These are phyloP conservation scores for Drosophila pegasa DNA, from an alignment of 2,888 invertebrate genomes.

Conservation along the genomic window DNA sequence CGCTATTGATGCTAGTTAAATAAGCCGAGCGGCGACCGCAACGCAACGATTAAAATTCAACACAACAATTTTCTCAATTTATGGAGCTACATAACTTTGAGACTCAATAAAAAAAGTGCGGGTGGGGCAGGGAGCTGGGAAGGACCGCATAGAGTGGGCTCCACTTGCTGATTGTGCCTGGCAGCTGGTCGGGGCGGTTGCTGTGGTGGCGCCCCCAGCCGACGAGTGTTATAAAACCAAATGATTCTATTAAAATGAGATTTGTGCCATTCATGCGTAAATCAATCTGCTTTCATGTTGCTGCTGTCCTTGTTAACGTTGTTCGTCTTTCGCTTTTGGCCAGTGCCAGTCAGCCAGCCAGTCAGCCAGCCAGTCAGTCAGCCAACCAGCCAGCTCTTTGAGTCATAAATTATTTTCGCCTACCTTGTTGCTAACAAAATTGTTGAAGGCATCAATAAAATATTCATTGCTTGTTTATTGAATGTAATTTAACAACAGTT, in stretches of 20 bases:
- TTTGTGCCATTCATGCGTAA: slow-evolving; percentile 77
- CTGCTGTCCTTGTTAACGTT: slow-evolving; percentile 48
- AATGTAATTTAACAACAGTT: slow-evolving; percentile 82
- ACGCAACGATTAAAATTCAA: slow-evolving; percentile 70
- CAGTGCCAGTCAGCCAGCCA: not conserved
- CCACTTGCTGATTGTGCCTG: not conserved
- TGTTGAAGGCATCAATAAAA: slow-evolving; percentile 79
- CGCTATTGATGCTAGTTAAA: slow-evolving; percentile 18
- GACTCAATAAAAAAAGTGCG: slow-evolving; percentile 71
- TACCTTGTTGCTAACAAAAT: slow-evolving; percentile 56
- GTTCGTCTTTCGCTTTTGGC: slow-evolving; percentile 9
- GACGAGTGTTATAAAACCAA: slow-evolving; percentile 68
- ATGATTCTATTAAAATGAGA: slow-evolving; percentile 79
- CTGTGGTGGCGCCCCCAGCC: slow-evolving; percentile 1
- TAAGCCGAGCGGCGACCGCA: slow-evolving; percentile 45
- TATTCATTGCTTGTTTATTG: slow-evolving; percentile 85
- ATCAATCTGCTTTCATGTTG: slow-evolving; percentile 71
- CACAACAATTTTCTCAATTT: slow-evolving; percentile 72
- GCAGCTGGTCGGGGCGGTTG: not conserved
- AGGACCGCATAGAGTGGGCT: too few relatives aligned
- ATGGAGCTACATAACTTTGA: slow-evolving; percentile 69
- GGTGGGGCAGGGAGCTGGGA: too few relatives aligned
- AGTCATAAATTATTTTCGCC: slow-evolving; percentile 70
- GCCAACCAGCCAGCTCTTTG: slow-evolving; percentile 3
- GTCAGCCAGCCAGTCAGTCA: not conserved